Base-by-base conservation (phyloP, 2,113 vertebrate species). In the Ammodytes dubius region DNA sequence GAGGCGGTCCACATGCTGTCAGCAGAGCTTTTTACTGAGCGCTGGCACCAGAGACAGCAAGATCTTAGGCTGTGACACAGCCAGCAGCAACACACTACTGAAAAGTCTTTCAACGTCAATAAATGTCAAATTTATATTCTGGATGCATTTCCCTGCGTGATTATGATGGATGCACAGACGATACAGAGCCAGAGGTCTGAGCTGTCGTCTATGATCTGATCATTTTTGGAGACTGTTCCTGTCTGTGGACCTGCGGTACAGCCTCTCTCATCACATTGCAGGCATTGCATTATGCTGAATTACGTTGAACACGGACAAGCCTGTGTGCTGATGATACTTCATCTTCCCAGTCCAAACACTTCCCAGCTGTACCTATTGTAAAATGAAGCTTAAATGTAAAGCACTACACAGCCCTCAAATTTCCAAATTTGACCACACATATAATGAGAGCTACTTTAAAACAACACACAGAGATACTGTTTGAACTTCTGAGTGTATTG, bases 71-170 rank as follows among this genome's bases (percentile, higher is more conserved):
- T 40, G 54, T 69, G 61, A 59, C 73, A 58, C 17, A 6, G 27
- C 46, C 39, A 2, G 49, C 66, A 56, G 61, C 54, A 9, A 49
- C n/a, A 15, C 39, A 15, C 58, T 12, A 56, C 70, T 59, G 67
- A 69, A 42, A 52, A 70, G 52, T 77, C 80, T 82, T 77, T 81
- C 68, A 81, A 75, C 72, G 82, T 87, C 82, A 88, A 80, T 88
- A 86, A 64, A 81, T 14, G 81, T 77, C 79, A 74, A 70, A 87
- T 91, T 90, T 73, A 84, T 76, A 91, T 87, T 89, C 86, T 81
- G 63, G 14, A 53, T 1, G 52, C 74, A 45, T 58, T 46, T 53
- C 19, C 43, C 74, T 15, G 27, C 42, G 60, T 88, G 84, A 88
- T 91, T 79, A 87, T 79, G 86, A 87, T 82, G 80, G 77, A 91